Evolutionary conservation across 1,140 invertebrate genomes (phyloP).

Genomic region (Heliconius hewitsoni): DNA sequence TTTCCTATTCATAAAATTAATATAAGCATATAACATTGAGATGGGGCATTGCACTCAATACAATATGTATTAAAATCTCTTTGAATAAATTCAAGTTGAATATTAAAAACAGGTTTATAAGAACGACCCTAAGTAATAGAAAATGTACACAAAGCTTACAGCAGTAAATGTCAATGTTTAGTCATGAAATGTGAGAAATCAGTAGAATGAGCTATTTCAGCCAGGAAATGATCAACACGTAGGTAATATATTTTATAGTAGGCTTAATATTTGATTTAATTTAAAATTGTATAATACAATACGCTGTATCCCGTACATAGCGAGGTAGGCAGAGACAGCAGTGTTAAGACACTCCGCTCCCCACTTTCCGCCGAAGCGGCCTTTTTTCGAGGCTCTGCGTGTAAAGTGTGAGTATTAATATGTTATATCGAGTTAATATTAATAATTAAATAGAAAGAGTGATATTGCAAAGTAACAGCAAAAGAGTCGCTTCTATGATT

Average conservation of each 20-base stretch:
- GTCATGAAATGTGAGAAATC: slow-evolving; percentile 9
- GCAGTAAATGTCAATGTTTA: slow-evolving; percentile 11
- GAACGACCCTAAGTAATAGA: slow-evolving; percentile 3
- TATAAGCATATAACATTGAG: slow-evolving; percentile 4
- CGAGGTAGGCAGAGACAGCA: no score
- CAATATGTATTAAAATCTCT: slow-evolving; percentile 10
- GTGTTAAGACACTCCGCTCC: no score
- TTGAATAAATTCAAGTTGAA: slow-evolving; percentile 11
- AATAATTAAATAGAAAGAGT: no score
- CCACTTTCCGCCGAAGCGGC: no score
- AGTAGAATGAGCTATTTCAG: background rate
- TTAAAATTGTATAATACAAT: background rate
- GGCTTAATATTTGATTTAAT: background rate
- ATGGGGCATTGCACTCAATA: slow-evolving; percentile 12
- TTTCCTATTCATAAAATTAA: background rate
- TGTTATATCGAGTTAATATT: no score
- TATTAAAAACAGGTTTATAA: slow-evolving; percentile 7
- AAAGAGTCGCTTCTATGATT: no score
- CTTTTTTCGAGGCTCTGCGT: no score
- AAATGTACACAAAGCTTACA: slow-evolving; percentile 3
- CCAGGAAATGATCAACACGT: background rate
- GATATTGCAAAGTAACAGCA: no score
- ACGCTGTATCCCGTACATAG: no score
- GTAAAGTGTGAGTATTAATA: no score
- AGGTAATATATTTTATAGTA: background rate